Conservation (phyloP, 2,797 vertebrate genomes). For the Gadopsis bispinosus region DNA sequence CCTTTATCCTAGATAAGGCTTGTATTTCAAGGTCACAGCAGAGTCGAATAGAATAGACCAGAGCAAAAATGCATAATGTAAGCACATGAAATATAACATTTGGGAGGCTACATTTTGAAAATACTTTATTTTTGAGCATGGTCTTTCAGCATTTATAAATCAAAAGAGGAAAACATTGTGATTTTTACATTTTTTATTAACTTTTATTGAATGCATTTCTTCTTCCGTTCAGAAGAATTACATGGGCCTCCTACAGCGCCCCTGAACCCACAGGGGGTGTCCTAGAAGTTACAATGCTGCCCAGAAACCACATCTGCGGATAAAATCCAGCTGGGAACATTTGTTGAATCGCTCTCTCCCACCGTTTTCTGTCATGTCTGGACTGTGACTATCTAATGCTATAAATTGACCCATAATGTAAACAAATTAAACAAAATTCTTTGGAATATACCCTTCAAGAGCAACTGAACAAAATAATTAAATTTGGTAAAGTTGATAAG, state of each 20-base stretch:
- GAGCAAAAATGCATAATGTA: background rate
- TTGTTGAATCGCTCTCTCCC: background rate
- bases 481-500: background rate
- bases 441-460: background rate
- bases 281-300: background rate
- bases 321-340: background rate
- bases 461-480: background rate
- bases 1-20: background rate
- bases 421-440: background rate
- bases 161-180: background rate
- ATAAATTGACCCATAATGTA: no score
- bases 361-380: background rate
- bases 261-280: background rate
- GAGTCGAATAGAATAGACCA: background rate
- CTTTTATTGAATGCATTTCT: background rate
- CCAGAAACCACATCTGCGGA: background rate
- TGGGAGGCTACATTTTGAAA: background rate
- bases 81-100: background rate
- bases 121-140: background rate
- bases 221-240: background rate
- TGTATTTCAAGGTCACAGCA: background rate
- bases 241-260: background rate
- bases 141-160: background rate
- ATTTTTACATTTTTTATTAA: background rate
- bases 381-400: background rate